Conservation (phyloP, 37 sponge, comb jelly and placozoan species). For the Haliclona indistincta region DNA sequence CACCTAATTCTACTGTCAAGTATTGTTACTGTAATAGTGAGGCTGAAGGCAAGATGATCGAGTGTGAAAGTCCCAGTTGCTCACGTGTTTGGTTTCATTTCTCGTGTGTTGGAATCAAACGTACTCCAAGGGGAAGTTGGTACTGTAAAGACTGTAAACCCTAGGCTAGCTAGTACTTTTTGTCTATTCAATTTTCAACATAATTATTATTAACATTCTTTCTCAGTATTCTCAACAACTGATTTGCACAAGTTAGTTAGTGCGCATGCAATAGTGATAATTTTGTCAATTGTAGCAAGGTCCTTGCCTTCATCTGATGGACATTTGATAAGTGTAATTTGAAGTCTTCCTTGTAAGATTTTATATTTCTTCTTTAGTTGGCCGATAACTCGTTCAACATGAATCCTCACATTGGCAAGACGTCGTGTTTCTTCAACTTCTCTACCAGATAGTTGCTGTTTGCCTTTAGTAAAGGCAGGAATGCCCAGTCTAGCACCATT, state of each 20-base stretch:
- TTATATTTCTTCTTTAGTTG: background rate
- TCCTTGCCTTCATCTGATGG: background rate
- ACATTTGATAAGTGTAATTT: background rate
- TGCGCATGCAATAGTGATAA: background rate
- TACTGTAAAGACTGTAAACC: too few species aligned
- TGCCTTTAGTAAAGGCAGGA: constrained; percentile 20
- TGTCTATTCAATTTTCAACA: too few species aligned
- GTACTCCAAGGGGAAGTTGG: too few species aligned
- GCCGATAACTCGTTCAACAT: constrained; percentile 36
- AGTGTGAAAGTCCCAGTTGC: too few species aligned
- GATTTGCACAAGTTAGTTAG: background rate
- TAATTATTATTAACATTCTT: too few species aligned
- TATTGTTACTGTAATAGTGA: too few species aligned
- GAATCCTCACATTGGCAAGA: constrained; percentile 15
- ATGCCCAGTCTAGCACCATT: constrained; percentile 20
- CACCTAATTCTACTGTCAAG: too few species aligned
- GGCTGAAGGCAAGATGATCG: too few species aligned
- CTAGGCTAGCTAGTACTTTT: too few species aligned
- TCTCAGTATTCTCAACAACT: too few species aligned
- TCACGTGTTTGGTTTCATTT: too few species aligned
- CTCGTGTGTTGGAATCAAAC: too few species aligned
- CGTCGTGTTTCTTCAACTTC: background rate
- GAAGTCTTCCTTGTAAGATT: constrained; percentile 9
- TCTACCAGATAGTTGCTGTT: constrained; percentile 7
- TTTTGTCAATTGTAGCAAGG: background rate